Base-by-base conservation (phyloP, 1,140 invertebrate species). In the Drosophila burlai region DNA sequence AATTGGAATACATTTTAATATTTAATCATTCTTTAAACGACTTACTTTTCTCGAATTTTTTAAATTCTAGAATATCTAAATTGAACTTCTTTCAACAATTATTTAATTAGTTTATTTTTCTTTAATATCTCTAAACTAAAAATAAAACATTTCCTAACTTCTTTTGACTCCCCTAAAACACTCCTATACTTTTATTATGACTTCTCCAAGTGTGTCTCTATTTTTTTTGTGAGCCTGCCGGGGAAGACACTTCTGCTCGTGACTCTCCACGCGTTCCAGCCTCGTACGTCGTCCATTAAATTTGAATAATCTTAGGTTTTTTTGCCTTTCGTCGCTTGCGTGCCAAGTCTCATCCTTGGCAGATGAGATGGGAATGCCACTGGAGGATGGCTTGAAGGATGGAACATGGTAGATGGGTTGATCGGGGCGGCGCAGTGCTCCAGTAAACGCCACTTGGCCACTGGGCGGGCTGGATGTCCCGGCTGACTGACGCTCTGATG, bases 301-400 rank as follows among this genome's bases (percentile, higher is more conserved):
- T 90, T 90, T 90, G 85, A 90, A 90, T 90, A 90, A 90, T 90
- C 79, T 90, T 82, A 85, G 79, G 62, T 24, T n/a, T 72, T 67
- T 71, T 63, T 45, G 77, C 52, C 78, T 82, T 64, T 75, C 65
- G 80, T 73, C 24, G 76, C 77, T 80, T 80, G 78, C 78, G 76
- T 80, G 76, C 76, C 49, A n/a, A 50, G 54, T 60, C 40, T 79
- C 34, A 36, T 36, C 34, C 34, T 34, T 34, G 54, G 38, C 66
- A 49, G 67, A 73, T 72, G 69, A 74, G 67, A 80, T 65, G 77
- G 10, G 47, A 42, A 47, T 46, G 55, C 26, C 43, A 46, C 57
- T 81, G 45, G 36, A 31, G 50, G 18, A 40, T 52, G 67, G 46
- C 31, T 11, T 40, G 47, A 68, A 55, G 43, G 42, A 34, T 29